These are phyloP conservation scores for Drosophila pegasa DNA, from an alignment of 2,888 invertebrate species.

Conservation along the genomic window DNA sequence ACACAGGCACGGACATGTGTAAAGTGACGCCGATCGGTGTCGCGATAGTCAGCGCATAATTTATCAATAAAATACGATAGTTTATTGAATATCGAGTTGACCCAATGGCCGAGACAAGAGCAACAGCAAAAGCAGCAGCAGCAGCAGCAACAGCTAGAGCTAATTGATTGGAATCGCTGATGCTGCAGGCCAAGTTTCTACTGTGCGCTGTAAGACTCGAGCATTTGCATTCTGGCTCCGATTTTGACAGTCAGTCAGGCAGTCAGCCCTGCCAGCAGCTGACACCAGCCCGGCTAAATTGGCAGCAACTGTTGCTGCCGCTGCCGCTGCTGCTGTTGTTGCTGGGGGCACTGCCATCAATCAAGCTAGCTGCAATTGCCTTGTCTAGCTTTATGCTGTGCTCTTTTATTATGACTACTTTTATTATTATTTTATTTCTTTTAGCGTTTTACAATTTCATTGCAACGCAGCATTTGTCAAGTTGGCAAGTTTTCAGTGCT, in stretches of 20 bases:
- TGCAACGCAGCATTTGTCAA: slow-evolving; percentile 58
- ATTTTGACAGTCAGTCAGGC: slow-evolving; percentile 43
- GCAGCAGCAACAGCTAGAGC: slow-evolving; percentile 17
- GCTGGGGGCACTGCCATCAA: slow-evolving; percentile 70
- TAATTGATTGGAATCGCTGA: slow-evolving; percentile 69
- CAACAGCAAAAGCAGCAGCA: neutral
- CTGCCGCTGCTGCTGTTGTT: slow-evolving; percentile 32
- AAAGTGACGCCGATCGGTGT: slow-evolving; percentile 74
- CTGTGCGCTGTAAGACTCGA: neutral
- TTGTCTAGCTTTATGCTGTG: slow-evolving; percentile 45
- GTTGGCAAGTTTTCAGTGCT: slow-evolving; percentile 51
- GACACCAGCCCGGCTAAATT: slow-evolving; percentile 33
- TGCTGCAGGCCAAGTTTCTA: slow-evolving; percentile 25
- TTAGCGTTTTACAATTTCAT: slow-evolving; percentile 14
- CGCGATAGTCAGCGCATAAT: slow-evolving; percentile 68
- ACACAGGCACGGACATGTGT: slow-evolving; percentile 69
- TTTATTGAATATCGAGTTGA: slow-evolving; percentile 67
- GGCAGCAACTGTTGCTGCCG: slow-evolving; percentile 42
- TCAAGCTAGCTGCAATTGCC: slow-evolving; percentile 55
- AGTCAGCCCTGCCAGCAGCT: slow-evolving; percentile 29
- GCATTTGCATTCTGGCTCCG: slow-evolving; percentile 30
- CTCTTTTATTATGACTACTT: slow-evolving; percentile 61
- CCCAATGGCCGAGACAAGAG: slow-evolving; percentile 58
- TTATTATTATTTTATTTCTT: slow-evolving; percentile 45
- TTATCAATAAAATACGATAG: slow-evolving; percentile 71